Base-by-base conservation (phyloP, 2,888 invertebrate genomes). In the Operophtera brumata region DNA sequence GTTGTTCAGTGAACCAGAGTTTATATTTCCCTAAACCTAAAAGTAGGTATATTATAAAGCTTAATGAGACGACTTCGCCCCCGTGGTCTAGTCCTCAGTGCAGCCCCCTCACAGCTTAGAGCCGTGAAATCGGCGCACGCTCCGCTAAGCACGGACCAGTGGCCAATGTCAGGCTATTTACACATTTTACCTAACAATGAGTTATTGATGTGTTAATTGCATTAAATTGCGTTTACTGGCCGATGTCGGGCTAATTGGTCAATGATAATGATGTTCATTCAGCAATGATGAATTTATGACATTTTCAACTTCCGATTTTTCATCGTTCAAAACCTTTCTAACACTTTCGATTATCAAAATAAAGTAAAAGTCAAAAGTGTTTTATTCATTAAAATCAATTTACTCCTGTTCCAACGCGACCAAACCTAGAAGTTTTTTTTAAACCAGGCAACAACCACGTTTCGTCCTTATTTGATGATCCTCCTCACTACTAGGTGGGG, bases 81-180 rank as follows among this genome's bases (percentile, higher is more conserved):
- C 13, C 1, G 4, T 6, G 1, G 4, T 32, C n/a, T 10, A 25
- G 28, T 12, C 44, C 37, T 48, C 2, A 57, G 14, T 52, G 44
- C 51, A n/a, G 3, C 41, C 37, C 32, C 39, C 40, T 46, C 12
- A 46, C 12, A 53, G 10, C 34, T 40, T 44, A 54, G 34, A 59
- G 40, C 59, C 68, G 70, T 70, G 69, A 71, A 75, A 74, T 70
- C 64, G 60, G 49, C 65, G 57, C 62, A 67, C 66, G 74, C 71
- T 70, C 69, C 67, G 69, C 61, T 70, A 59, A 54, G 51, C 48
- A 57, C 54, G 64, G 45, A 8, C 30, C 14, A 37, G 56, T 58
- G 57, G 51, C 57, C 62, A 71, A 67, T 69, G 69, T 67, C 70
- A 68, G n/a, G 54, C 47, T 40, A 47, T 40, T 53, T 37, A 37